These are phyloP conservation scores for Apamea anceps DNA, from an alignment of 2,888 invertebrate species.

Conservation along the genomic window DNA sequence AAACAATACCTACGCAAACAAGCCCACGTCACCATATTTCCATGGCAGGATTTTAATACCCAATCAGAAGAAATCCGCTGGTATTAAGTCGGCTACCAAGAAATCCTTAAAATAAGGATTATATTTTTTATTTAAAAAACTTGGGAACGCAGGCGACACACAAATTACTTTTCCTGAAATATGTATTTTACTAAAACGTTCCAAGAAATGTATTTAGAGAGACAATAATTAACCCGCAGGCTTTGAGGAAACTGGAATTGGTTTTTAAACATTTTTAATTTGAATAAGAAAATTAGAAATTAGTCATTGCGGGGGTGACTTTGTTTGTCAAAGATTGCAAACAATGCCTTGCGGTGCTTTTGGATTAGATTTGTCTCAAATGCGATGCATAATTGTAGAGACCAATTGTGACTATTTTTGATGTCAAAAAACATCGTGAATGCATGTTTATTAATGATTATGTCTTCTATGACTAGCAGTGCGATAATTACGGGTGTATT, in stretches of 20 bases:
- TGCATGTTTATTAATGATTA: background rate
- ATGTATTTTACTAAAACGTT: slow-evolving; percentile 42
- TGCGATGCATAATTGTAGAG: background rate
- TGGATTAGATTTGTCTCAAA: background rate
- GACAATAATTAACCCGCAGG: slow-evolving; percentile 46
- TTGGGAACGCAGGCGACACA: slow-evolving; percentile 25
- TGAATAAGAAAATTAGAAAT: slow-evolving; percentile 41
- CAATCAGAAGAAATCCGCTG: slow-evolving; percentile 27
- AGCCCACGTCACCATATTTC: background rate
- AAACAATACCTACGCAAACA: background rate
- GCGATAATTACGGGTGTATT: background rate
- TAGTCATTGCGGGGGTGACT: slow-evolving; percentile 11
- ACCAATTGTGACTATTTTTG: background rate
- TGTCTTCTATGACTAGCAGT: background rate
- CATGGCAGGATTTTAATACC: slow-evolving; percentile 34
- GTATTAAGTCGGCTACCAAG: slow-evolving; percentile 24
- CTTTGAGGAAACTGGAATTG: slow-evolving; percentile 32
- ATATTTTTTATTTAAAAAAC: slow-evolving; percentile 47
- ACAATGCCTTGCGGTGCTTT: slow-evolving; percentile 16
- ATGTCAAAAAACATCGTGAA: background rate
- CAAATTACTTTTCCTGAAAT: slow-evolving; percentile 50
- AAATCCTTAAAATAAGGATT: slow-evolving; percentile 37
- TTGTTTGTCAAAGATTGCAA: slow-evolving; percentile 19
- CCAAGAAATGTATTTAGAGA: slow-evolving; percentile 42
- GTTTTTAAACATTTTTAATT: slow-evolving; percentile 56